phyloP scores from a whole-genome alignment of 2,888 invertebrate genomes.

The Macropis europaea region DNA sequence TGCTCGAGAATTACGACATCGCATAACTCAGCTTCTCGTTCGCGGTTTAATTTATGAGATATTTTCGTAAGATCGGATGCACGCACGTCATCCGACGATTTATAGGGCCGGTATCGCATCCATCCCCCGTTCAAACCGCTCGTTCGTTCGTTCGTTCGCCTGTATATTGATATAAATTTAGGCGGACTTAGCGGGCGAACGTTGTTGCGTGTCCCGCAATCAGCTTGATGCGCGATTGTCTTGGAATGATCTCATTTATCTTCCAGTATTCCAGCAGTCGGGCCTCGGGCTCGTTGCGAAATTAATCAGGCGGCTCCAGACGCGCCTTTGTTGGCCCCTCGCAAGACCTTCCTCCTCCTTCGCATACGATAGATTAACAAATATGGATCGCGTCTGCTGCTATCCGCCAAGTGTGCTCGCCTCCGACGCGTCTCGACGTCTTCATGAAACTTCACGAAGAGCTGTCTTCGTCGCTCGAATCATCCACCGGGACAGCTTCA shows the following conservation, averaged over 20 bases:
- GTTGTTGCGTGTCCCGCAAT: slow-evolving; percentile 51
- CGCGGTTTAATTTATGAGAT: slow-evolving; percentile 9
- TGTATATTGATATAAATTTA: slow-evolving; percentile 50
- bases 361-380: slow-evolving; percentile 48
- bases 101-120: slow-evolving; percentile 11
- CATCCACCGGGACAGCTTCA: too few species aligned
- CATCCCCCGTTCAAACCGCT: not conserved
- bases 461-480: not conserved
- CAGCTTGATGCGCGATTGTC: slow-evolving; percentile 57
- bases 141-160: slow-evolving; percentile 18
- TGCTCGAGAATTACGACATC: too few species aligned
- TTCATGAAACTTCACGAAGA: slow-evolving; percentile 10
- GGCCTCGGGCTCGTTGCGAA: slow-evolving; percentile 47
- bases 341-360: slow-evolving; percentile 15
- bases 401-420: slow-evolving; percentile 9
- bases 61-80: slow-evolving; percentile 10
- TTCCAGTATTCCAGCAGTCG: slow-evolving; percentile 49
- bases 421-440: not conserved
- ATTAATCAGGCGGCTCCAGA: slow-evolving; percentile 61
- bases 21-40: not conserved
- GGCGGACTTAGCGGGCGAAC: slow-evolving; percentile 24
- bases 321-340: slow-evolving; percentile 49
- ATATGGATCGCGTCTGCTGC: slow-evolving; percentile 43
- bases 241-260: slow-evolving; percentile 61
- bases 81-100: slow-evolving; percentile 21